Evolutionary conservation across 2,888 invertebrate genomes (phyloP).

Genomic region (Pandemis heparana): DNA sequence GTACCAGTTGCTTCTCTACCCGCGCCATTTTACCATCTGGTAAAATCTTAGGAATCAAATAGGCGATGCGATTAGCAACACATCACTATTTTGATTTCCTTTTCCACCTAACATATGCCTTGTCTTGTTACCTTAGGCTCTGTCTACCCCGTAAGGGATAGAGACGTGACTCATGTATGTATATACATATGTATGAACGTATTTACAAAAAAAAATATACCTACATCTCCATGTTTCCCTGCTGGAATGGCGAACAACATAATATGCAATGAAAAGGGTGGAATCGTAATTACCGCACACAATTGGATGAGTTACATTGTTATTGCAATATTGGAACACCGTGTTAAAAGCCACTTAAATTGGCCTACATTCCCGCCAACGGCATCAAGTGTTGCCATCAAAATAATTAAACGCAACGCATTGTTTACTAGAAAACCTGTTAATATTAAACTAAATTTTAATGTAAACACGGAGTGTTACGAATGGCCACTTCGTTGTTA

Average conservation of each 20-base stretch:
- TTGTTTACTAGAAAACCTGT: not conserved
- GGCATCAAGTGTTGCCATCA: not conserved
- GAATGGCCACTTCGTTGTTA: not conserved
- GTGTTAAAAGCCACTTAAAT: not conserved
- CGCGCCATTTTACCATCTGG: no score
- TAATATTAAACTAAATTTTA: not conserved
- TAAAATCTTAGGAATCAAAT: no score
- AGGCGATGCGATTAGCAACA: no score
- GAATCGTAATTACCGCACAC: not conserved
- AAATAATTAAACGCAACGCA: not conserved
- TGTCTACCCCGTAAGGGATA: no score
- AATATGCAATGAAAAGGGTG: not conserved
- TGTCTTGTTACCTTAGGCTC: no score
- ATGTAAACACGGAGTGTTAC: not conserved
- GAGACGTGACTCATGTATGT: no score
- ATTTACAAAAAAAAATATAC: no score
- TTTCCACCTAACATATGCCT: no score
- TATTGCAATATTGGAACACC: not conserved
- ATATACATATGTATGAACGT: no score
- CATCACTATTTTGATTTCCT: no score
- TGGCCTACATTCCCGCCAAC: not conserved
- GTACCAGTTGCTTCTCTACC: no score
- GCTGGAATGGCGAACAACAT: not conserved
- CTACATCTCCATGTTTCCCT: not conserved
- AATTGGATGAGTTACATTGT: not conserved